These are phyloP conservation scores for Synergus laeviventris DNA, from an alignment of 2,888 invertebrate genomes.

Conservation along the genomic window DNA sequence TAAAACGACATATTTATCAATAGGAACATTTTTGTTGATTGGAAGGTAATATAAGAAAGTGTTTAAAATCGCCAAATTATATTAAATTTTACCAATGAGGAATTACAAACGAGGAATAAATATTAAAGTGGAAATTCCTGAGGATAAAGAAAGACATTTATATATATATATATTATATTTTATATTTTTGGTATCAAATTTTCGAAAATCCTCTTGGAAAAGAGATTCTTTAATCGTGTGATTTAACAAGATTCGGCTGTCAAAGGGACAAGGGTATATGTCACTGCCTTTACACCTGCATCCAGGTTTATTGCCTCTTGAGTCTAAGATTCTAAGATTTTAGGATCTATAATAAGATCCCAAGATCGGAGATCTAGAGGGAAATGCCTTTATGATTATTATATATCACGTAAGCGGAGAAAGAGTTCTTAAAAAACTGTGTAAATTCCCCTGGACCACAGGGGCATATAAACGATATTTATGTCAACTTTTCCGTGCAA, in stretches of 20 bases:
- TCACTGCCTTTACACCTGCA: constrained; percentile 32
- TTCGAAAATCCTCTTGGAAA: constrained; percentile 10
- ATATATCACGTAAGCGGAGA: constrained; percentile 25
- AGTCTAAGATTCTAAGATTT: constrained; percentile 16
- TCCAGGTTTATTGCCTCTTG: constrained; percentile 28
- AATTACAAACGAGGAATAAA: neutral
- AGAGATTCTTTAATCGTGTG: constrained; percentile 28
- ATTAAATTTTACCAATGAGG: neutral
- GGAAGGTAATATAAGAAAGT: no score
- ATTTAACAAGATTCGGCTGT: constrained; percentile 39
- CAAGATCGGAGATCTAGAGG: neutral
- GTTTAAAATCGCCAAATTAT: neutral
- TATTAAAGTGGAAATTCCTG: neutral
- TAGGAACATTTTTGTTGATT: no score
- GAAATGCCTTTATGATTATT: neutral
- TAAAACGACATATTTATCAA: no score
- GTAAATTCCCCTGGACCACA: neutral
- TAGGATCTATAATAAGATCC: neutral
- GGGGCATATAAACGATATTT: constrained; percentile 51
- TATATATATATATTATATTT: no score
- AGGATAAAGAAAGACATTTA: neutral
- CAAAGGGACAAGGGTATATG: constrained; percentile 27
- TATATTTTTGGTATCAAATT: neutral
- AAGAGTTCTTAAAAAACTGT: constrained; percentile 44
- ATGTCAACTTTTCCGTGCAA: constrained; percentile 51